Base-by-base conservation (phyloP, 2,113 vertebrate species). In the Ia io region DNA sequence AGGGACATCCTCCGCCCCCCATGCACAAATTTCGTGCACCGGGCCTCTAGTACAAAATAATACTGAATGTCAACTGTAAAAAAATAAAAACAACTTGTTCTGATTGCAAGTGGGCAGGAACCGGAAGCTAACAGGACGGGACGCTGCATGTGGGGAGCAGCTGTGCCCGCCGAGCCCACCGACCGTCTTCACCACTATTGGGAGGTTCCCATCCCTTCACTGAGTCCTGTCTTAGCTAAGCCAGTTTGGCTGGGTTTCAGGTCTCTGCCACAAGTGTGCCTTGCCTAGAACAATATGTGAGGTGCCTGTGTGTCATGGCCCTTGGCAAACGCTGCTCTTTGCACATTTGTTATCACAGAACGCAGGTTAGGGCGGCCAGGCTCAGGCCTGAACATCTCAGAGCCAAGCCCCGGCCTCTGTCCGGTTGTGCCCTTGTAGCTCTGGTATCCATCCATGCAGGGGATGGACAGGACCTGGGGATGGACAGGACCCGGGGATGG, bases 101-200 rank as follows among this genome's bases (percentile, higher is more conserved):
- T 28, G 22, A 61, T 0, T 12, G 40, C 70, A 32, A 77, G 53
- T 1, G 0, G 8, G 18, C 0, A 13, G 67, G 79, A 16, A 3
- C 22, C 20, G 1, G 30, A 17, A 22, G n/a, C 6, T 8, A 17
- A 3, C 0, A 3, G 56, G 30, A 3, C 0, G 4, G 47, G 23
- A 51, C 14, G 5, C 82, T 35, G 70, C 40, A 3, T 9, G 53
- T 37, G 37, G 78, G 56, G 59, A 42, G 3, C 22, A 30, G 40
- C 17, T 10, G 22, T 71, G 25, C n/a, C 28, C 5, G 10, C 49
- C 11, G 74, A 74, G 59, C 28, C 85, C 0, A 0, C 3, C 3
- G 37, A 63, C 9, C 7, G 18, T 79, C 32, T 35, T 4, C 84
- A 76, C 22, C 16, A 3, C 30, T 71, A 84, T 93, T 76, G 0